A percentile compares a stretch with the other conserved stretches of the same genome.
Evolutionary conservation across 2,888 invertebrate species (phyloP).

Genomic region (Plebejus melissa): DNA sequence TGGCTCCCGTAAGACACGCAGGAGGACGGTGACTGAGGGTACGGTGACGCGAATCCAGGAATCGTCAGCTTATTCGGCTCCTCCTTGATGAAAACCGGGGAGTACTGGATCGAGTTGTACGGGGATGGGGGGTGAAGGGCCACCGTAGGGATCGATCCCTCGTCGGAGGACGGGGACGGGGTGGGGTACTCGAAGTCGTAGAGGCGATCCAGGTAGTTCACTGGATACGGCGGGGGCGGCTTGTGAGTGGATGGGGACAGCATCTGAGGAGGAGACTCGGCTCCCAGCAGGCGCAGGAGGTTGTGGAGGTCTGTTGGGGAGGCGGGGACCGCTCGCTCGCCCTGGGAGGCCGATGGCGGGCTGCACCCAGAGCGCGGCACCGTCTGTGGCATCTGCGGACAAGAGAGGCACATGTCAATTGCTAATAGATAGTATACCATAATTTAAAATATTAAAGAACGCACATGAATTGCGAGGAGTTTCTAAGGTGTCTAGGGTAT

Average conservation of each 20-base stretch:
- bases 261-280: slow-evolving; percentile 72
- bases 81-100: slow-evolving; percentile 71
- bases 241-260: slow-evolving; percentile 67
- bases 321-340: slow-evolving; percentile 79
- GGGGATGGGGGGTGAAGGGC: slow-evolving; percentile 79
- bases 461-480: no score
- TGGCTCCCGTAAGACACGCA: slow-evolving; percentile 78
- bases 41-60: slow-evolving; percentile 72
- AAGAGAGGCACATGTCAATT: slow-evolving; percentile 41
- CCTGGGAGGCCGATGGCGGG: slow-evolving; percentile 87
- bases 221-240: slow-evolving; percentile 71
- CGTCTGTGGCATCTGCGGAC: slow-evolving; percentile 88
- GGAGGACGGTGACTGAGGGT: slow-evolving; percentile 79
- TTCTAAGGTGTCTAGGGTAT: no score
- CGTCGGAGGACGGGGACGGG: slow-evolving; percentile 74
- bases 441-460: no score
- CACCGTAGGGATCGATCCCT: slow-evolving; percentile 77
- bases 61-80: slow-evolving; percentile 74
- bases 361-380: slow-evolving; percentile 88
- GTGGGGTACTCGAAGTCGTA: slow-evolving; percentile 76
- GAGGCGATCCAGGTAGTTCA: slow-evolving; percentile 64
- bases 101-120: slow-evolving; percentile 67
- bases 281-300: slow-evolving; percentile 68
- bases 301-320: slow-evolving; percentile 75
- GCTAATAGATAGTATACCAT: neutral